Evolutionary conservation across 1,140 invertebrate species (phyloP).

Genomic region (Cyphomyrmex costatus): DNA sequence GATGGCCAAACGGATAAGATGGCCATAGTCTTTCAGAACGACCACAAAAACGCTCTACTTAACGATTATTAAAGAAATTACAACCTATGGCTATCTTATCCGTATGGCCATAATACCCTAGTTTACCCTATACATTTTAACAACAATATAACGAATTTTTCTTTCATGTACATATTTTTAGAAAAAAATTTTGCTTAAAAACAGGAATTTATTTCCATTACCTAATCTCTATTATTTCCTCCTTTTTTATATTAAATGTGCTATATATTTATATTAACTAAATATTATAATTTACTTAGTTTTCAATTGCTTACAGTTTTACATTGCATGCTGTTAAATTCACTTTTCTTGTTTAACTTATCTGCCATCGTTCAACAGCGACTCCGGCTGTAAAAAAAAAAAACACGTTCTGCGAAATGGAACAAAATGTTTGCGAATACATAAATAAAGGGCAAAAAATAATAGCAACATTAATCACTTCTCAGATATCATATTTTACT

Average conservation of each 20-base stretch:
- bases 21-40: too few relatives aligned
- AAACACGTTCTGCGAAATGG: background rate
- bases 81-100: too few relatives aligned
- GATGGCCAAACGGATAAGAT: too few relatives aligned
- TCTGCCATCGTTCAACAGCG: background rate
- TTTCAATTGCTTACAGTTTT: background rate
- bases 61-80: too few relatives aligned
- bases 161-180: background rate
- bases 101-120: too few relatives aligned
- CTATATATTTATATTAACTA: slow-evolving; percentile 6
- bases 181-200: too few relatives aligned
- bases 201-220: too few relatives aligned
- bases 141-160: too few relatives aligned
- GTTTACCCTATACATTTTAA: too few relatives aligned
- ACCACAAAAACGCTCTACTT: too few relatives aligned
- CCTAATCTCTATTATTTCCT: background rate
- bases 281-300: background rate
- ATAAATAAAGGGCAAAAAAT: background rate
- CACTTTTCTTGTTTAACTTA: background rate
- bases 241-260: background rate
- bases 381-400: background rate
- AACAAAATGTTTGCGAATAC: background rate
- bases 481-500: background rate
- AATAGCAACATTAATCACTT: background rate
- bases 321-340: background rate